Conservation (phyloP, 2,797 vertebrate species). For the Gadopsis marmoratus region DNA sequence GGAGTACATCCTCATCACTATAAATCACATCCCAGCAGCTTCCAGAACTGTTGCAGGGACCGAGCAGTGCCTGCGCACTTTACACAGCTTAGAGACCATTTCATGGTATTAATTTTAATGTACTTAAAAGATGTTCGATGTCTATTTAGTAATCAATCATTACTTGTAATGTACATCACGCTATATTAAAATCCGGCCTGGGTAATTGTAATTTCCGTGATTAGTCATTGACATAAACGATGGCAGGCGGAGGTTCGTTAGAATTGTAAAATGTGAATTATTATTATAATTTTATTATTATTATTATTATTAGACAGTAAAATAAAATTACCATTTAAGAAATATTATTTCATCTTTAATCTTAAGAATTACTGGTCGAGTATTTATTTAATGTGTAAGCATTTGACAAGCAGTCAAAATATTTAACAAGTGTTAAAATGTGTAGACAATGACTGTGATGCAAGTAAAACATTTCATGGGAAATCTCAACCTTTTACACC, state of each 20-base stretch:
- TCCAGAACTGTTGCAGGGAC: slow-evolving; percentile 69
- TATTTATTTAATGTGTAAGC: slow-evolving; percentile 43
- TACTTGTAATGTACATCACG: slow-evolving; percentile 48
- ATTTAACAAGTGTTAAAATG: slow-evolving; percentile 49
- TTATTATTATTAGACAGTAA: slow-evolving; percentile 21
- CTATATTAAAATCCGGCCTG: slow-evolving; percentile 60
- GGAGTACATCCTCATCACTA: slow-evolving; percentile 79
- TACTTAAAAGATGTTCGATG: slow-evolving; percentile 65
- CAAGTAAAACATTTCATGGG: slow-evolving; percentile 39
- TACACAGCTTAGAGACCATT: slow-evolving; percentile 81
- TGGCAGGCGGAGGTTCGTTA: slow-evolving; percentile 21
- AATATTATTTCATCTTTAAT: background rate
- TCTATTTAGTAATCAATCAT: slow-evolving; percentile 62
- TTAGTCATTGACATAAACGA: slow-evolving; percentile 47
- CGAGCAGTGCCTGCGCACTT: slow-evolving; percentile 84
- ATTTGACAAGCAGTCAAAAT: slow-evolving; percentile 63
- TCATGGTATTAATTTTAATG: slow-evolving; percentile 75
- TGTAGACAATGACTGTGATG: slow-evolving; percentile 43
- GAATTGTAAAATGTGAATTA: slow-evolving; percentile 29
- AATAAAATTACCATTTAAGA: background rate
- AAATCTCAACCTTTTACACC: slow-evolving; percentile 6
- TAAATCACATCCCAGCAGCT: slow-evolving; percentile 86
- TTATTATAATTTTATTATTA: slow-evolving; percentile 37
- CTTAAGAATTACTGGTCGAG: background rate
- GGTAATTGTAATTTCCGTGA: slow-evolving; percentile 45